Evolutionary conservation across 2,797 vertebrate species (phyloP), one percentile per base, ranked within the genome.

Genomic region (Sebastes vulpes): DNA sequence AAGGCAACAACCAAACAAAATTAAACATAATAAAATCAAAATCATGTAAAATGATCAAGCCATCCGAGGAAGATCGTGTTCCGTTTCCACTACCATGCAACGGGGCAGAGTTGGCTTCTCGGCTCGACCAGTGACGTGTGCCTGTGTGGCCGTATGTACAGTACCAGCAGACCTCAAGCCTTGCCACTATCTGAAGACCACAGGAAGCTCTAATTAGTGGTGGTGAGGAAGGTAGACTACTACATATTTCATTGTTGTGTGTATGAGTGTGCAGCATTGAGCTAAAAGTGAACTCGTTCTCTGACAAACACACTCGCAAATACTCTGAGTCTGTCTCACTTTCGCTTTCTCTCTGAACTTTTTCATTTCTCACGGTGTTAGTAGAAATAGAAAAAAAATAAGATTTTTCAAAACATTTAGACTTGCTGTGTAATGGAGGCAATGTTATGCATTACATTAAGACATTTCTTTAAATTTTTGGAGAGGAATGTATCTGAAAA

Each of bases 401-500:
- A 61, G 23, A 14, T 38, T 38, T 78, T 89, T 86, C 56, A 85
- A 90, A 94, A 94, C 77, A 91, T 88, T 91, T 85, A 82, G 86
- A 92, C 89, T 92, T 85, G 93, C 90, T 81, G 90, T 88, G 92
- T 90, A 83, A 94, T 95, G 93, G 91, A 96, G 94, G 94, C 94
- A 94, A 95, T 95, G 95, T 90, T 94, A 94, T 95, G 93, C 92
- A 92, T 93, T 92, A 94, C 92, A 92, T 93, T 93, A 95, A 95
- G 94, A 95, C 93, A 94, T 91, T 94, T 94, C 89, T 90, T 93
- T 83, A 79, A 81, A 85, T 89, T 93, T 93, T 92, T 93, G 91
- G 93, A 95, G 93, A 96, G 96, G 95, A 96, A 96, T 96, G 95
- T 96, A 93, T 96, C 92, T 95, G 96, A 96, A 96, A 96, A 95